phyloP scores from a whole-genome alignment of 2,113 vertebrate species.

The Rhea americana region DNA sequence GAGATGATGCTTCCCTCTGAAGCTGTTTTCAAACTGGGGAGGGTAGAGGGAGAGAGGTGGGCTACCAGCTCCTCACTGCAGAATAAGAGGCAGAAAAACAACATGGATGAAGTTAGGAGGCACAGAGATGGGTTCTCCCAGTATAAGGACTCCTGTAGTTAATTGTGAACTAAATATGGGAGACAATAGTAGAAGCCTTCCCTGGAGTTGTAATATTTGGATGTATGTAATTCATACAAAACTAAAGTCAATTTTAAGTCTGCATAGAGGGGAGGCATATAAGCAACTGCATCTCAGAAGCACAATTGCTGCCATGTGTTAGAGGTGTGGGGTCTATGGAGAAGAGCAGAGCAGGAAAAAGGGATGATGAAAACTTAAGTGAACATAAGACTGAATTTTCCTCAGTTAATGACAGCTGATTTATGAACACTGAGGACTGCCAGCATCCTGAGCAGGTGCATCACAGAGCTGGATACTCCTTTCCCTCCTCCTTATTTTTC shows the following conservation, averaged over 20 bases:
- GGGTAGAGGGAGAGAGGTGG: background rate
- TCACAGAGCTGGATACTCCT: background rate
- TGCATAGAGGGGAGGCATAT: background rate
- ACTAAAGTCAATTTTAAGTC: rapidly evolving
- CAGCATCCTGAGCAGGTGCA: background rate
- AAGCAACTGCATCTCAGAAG: background rate
- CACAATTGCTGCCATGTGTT: rapidly evolving
- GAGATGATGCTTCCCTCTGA: background rate
- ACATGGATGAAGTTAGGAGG: background rate
- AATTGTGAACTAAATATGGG: background rate
- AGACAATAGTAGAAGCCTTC: background rate
- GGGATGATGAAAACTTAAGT: background rate
- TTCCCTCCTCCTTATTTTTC: background rate
- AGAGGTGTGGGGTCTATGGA: background rate
- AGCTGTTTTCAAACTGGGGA: background rate
- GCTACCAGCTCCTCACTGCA: background rate
- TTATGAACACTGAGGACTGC: background rate
- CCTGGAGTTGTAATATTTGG: background rate
- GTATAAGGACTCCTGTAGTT: background rate
- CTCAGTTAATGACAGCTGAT: background rate
- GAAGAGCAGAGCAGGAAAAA: background rate
- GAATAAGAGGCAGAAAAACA: background rate
- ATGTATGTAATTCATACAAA: background rate
- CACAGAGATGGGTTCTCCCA: background rate
- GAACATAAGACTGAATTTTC: background rate